Evolutionary conservation across 2,888 invertebrate genomes (phyloP), one percentile per base, ranked within the genome.

Genomic region (Scelioninae gen. 2): DNA sequence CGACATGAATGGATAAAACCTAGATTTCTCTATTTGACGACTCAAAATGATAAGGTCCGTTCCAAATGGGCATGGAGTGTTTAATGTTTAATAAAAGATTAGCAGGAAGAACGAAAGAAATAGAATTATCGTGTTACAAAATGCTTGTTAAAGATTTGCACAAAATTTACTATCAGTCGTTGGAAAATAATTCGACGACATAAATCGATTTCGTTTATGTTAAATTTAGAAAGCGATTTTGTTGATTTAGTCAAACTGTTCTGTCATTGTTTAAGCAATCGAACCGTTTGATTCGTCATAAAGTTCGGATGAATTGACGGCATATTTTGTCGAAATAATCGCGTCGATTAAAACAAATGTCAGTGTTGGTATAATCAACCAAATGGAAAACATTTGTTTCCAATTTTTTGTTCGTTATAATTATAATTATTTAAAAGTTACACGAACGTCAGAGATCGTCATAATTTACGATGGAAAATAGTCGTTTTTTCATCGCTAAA

Each of bases 351-450:
- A n/a, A n/a, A n/a, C n/a, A n/a, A n/a, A n/a, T n/a, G n/a, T n/a
- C n/a, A n/a, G n/a, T n/a, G n/a, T n/a, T n/a, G n/a, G n/a, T n/a
- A n/a, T n/a, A n/a, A n/a, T n/a, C n/a, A n/a, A n/a, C n/a, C n/a
- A n/a, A n/a, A n/a, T n/a, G n/a, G n/a, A n/a, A n/a, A n/a, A n/a
- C n/a, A n/a, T n/a, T n/a, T n/a, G n/a, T n/a, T n/a, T n/a, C n/a
- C n/a, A n/a, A n/a, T 43, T 52, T 50, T 50, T 52, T 7, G 18
- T 46, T 58, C 48, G 53, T 50, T 70, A 50, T 22, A 63, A 63
- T 63, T 70, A 50, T 57, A 57, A 70, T 57, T 41, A 70, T 63
- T 48, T 70, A 63, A 70, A 69, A 70, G 63, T 70, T 63, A 70
- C 63, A 63, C 70, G 13, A 55, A 55, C 33, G 41, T 7, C 37